Conservation (phyloP, 1,140 invertebrate genomes). For the Patella vulgata region DNA sequence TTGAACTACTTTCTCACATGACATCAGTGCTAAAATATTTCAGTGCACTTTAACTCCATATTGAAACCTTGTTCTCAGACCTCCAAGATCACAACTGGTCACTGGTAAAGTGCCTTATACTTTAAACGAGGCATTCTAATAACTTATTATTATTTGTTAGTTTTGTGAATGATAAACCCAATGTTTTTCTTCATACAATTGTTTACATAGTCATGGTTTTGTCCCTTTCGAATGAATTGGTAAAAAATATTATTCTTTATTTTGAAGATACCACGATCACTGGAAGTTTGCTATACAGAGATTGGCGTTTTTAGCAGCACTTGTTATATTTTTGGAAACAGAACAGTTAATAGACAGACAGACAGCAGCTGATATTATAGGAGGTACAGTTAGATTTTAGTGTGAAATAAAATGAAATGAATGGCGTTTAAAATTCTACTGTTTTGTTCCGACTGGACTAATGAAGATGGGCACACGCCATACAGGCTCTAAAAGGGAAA, state of each 20-base stretch:
- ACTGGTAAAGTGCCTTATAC: neutral
- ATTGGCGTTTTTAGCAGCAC: slow-evolving; percentile 79
- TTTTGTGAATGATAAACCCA: too few relatives aligned
- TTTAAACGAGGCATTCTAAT: neutral
- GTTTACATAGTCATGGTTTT: neutral
- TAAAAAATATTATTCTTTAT: too few relatives aligned
- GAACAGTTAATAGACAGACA: slow-evolving; percentile 79
- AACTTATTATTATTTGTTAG: neutral
- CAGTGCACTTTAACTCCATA: too few relatives aligned
- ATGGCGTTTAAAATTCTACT: too few relatives aligned
- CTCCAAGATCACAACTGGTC: too few relatives aligned
- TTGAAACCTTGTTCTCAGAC: too few relatives aligned
- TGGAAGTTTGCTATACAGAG: slow-evolving; percentile 86
- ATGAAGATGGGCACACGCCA: too few relatives aligned
- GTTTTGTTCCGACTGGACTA: too few relatives aligned
- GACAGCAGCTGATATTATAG: slow-evolving; percentile 81
- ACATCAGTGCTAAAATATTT: neutral
- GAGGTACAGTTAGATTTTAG: slow-evolving; percentile 74
- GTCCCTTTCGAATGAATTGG: too few relatives aligned
- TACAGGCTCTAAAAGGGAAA: too few relatives aligned
- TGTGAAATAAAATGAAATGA: too few relatives aligned
- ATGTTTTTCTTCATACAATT: neutral
- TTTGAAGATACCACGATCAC: slow-evolving; percentile 80
- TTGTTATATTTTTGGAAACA: slow-evolving; percentile 83
- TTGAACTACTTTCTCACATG: neutral